Evolutionary conservation across 2,113 vertebrate genomes (phyloP), one percentile per base, ranked within the genome.

Genomic region (Syngnathus floridae): DNA sequence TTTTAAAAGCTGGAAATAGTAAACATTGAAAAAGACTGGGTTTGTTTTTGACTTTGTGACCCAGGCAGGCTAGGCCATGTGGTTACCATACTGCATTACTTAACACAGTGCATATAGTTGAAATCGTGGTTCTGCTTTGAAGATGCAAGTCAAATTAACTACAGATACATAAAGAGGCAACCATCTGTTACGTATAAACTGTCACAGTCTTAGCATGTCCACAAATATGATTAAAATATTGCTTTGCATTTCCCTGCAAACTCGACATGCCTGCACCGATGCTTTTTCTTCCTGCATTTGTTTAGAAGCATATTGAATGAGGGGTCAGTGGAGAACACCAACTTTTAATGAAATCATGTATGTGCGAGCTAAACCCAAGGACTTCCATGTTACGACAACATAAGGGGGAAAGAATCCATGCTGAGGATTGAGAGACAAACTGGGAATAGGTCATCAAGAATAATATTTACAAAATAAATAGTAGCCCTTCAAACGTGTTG

Each of bases 81-180:
- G 82, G 26, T 40, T 61, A 51, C 77, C 77, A 83, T 22, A 52
- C 51, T 22, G 51, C 64, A 67, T 84, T 66, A 40, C 48, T 31
- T 65, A 77, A 74, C 69, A 76, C 43, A 66, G 13, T 80, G 45
- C 65, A 72, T 66, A 43, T 64, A 67, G 13, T 68, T 62, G 72
- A 73, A 41, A 12, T 12, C 64, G 56, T 0, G 1, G 48, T 7
- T 48, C 35, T 12, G 12, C 40, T 41, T 41, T 41, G 40, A 41
- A 19, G 36, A 37, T 69, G 31, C 8, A 51, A 62, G 14, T 6
- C 26, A 57, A 70, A 72, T 79, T 19, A 3, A 72, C 17, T 35
- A 10, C 78, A 80, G 65, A 76, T 66, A 41, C 7, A 37, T 36
- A 67, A 66, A 45, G 19, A 21, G 19, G 21, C 46, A 1, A 67